phyloP scores from a whole-genome alignment of 2,113 vertebrate species.

The Lota lota region DNA sequence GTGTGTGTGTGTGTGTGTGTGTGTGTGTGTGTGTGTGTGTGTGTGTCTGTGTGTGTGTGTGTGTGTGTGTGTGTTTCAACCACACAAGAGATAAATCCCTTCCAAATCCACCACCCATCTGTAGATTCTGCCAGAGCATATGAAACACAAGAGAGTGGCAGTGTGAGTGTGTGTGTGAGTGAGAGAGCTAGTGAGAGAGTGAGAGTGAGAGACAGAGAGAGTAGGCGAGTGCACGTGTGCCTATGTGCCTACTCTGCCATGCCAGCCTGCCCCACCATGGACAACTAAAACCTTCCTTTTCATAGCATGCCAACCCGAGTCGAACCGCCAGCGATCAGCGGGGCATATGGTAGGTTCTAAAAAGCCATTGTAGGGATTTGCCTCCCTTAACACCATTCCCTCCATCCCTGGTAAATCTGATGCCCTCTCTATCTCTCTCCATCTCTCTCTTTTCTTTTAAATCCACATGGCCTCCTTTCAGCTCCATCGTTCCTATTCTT shows the following conservation, averaged over 20 bases:
- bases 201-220: too few species aligned
- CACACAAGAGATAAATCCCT: slow-evolving; percentile 28
- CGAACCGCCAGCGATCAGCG: slow-evolving; percentile 2
- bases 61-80: slow-evolving; percentile 11
- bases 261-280: neutral
- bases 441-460: neutral
- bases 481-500: neutral
- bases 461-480: neutral
- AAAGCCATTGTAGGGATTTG: slow-evolving; percentile 19
- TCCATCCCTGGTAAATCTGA: slow-evolving; percentile 4
- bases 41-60: neutral
- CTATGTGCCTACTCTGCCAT: neutral
- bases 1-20: neutral
- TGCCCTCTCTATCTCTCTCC: slow-evolving; percentile 2
- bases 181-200: too few species aligned
- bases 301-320: slow-evolving; percentile 21
- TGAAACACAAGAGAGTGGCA: slow-evolving; percentile 9
- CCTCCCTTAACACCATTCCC: slow-evolving; percentile 15
- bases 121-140: slow-evolving; percentile 14
- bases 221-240: neutral
- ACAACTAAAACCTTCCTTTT: slow-evolving; percentile 41
- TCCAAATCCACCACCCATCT: slow-evolving; percentile 31
- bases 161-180: neutral
- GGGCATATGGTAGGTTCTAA: slow-evolving; percentile 40
- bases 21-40: too few species aligned